Evolutionary conservation across 2,797 vertebrate species (phyloP).

Genomic region (Heteromormyrus szaboi): DNA sequence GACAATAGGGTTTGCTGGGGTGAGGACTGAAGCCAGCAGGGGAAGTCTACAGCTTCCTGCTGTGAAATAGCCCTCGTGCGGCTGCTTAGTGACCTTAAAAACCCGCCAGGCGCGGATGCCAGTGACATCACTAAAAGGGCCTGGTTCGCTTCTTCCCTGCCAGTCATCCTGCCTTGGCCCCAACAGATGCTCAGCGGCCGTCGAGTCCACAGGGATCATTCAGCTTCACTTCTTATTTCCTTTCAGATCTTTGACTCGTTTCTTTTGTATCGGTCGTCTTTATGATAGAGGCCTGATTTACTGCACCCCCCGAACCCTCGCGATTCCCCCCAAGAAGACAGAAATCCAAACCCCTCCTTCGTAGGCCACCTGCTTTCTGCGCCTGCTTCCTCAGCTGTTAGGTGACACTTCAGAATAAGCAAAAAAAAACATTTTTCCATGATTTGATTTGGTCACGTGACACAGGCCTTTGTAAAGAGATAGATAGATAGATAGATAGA

Average conservation of each 20-base stretch:
- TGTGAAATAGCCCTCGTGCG: background rate
- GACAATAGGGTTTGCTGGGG: slow-evolving; percentile 14
- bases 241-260: background rate
- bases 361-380: background rate
- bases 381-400: background rate
- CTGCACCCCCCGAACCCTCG: background rate
- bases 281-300: background rate
- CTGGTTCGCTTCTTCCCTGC: background rate
- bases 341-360: background rate
- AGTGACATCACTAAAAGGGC: background rate
- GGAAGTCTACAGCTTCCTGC: slow-evolving; percentile 24
- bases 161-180: background rate
- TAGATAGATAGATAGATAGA: background rate
- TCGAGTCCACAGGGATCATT: background rate
- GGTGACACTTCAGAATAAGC: background rate
- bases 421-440: background rate
- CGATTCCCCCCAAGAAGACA: background rate
- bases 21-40: slow-evolving; percentile 11
- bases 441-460: background rate
- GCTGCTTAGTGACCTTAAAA: slow-evolving; percentile 24
- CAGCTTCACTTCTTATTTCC: background rate
- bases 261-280: background rate
- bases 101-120: background rate
- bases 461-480: background rate
- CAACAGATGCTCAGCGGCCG: background rate